These are phyloP conservation scores for Dipodomys spectabilis DNA, from an alignment of 2,113 vertebrate genomes.

Conservation along the genomic window DNA sequence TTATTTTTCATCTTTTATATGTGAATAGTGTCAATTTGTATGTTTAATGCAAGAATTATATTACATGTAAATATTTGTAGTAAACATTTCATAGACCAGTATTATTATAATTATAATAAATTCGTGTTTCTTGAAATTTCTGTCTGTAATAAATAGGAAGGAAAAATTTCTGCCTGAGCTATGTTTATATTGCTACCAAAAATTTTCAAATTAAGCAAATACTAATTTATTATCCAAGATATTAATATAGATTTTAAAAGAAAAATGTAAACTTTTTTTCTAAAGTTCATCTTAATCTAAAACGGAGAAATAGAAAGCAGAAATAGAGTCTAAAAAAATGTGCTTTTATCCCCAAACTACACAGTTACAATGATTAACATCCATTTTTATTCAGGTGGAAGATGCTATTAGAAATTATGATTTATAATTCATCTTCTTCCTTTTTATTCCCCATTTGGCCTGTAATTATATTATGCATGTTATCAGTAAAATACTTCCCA, in stretches of 20 bases:
- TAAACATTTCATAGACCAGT: background rate
- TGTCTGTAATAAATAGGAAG: background rate
- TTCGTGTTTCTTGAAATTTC: background rate
- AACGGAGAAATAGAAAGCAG: background rate
- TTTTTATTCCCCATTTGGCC: constrained; percentile 41
- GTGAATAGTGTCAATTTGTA: background rate
- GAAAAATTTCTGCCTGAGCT: background rate
- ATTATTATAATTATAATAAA: background rate
- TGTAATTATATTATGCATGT: constrained; percentile 45
- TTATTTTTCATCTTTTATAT: background rate
- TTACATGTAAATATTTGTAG: background rate
- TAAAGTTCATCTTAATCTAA: background rate
- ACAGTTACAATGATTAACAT: constrained; percentile 12
- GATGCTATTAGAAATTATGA: constrained; percentile 19
- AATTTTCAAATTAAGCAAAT: background rate
- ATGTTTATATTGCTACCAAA: background rate
- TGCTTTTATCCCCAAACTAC: background rate
- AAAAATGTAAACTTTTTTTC: background rate
- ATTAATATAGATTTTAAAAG: background rate
- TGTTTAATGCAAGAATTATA: background rate
- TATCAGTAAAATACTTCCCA: constrained; percentile 43
- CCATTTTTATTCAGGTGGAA: constrained; percentile 27
- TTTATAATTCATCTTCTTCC: background rate
- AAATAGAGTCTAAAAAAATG: background rate
- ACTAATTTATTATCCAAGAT: background rate